Evolutionary conservation across 2,888 invertebrate genomes (phyloP).

Genomic region (Cerceris ruficornis): DNA sequence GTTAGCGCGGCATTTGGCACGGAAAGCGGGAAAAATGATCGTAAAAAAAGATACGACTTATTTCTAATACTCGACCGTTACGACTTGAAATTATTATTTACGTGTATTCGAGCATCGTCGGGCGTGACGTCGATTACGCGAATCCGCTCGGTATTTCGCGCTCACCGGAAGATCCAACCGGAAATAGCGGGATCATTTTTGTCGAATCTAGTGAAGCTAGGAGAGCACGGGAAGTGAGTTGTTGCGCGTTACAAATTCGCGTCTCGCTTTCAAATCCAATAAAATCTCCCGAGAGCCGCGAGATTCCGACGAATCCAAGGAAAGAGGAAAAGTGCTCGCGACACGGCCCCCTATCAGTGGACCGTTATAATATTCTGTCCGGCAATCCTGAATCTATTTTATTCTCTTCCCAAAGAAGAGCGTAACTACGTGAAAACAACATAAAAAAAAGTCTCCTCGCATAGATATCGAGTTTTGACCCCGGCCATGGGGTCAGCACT

Average conservation of each 20-base stretch:
- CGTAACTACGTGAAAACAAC: slow-evolving; percentile 78
- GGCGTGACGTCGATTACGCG: background rate
- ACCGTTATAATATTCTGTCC: slow-evolving; percentile 79
- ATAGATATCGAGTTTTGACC: slow-evolving; percentile 70
- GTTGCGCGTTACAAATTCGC: slow-evolving; percentile 60
- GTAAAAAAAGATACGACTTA: slow-evolving; percentile 48
- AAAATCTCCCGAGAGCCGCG: slow-evolving; percentile 66
- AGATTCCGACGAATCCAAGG: slow-evolving; percentile 57
- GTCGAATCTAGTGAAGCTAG: no score
- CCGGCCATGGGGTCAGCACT: slow-evolving; percentile 77
- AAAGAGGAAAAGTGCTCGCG: slow-evolving; percentile 45
- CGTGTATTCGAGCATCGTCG: background rate
- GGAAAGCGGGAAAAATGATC: slow-evolving; percentile 48
- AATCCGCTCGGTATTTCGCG: background rate
- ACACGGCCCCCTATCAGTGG: slow-evolving; percentile 70
- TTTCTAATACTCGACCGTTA: slow-evolving; percentile 42
- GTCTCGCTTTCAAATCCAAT: slow-evolving; percentile 71
- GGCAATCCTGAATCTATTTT: slow-evolving; percentile 68
- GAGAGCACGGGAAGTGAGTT: background rate
- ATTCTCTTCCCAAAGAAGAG: slow-evolving; percentile 63
- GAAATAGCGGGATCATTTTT: no score
- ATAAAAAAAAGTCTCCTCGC: slow-evolving; percentile 75
- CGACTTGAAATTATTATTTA: slow-evolving; percentile 8
- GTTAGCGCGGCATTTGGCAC: slow-evolving; percentile 44
- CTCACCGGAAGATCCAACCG: no score